These are phyloP conservation scores for Bungarus multicinctus DNA, from an alignment of 2,113 vertebrate genomes.

Conservation along the genomic window DNA sequence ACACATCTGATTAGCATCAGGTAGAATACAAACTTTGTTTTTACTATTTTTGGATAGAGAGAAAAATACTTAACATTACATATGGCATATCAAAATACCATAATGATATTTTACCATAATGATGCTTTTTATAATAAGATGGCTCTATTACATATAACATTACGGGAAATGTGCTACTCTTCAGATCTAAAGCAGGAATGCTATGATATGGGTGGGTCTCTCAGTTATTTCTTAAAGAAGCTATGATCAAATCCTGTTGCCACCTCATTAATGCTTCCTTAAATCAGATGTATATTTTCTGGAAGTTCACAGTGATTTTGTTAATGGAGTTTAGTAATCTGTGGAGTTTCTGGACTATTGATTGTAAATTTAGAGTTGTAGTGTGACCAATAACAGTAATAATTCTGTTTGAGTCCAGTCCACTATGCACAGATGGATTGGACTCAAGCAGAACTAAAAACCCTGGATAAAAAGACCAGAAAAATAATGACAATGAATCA, in stretches of 20 bases:
- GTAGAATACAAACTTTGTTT: neutral
- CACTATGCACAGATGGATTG: neutral
- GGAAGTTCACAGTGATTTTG: neutral
- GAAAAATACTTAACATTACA: neutral
- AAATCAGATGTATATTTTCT: neutral
- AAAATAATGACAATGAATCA: neutral
- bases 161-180: neutral
- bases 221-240: neutral
- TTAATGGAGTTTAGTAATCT: neutral
- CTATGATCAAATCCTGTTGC: neutral
- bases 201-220: neutral
- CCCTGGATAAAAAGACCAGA: neutral
- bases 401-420: neutral
- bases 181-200: neutral
- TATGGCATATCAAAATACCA: neutral
- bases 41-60: neutral
- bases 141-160: neutral
- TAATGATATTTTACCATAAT: neutral
- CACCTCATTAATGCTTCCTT: neutral
- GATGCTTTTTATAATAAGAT: neutral
- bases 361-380: neutral
- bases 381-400: neutral
- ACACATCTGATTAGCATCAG: neutral
- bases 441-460: neutral
- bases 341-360: neutral